Evolutionary conservation across 1,140 invertebrate species (phyloP), one percentile per base, ranked within the genome.

Genomic region (Babylonia areolata): DNA sequence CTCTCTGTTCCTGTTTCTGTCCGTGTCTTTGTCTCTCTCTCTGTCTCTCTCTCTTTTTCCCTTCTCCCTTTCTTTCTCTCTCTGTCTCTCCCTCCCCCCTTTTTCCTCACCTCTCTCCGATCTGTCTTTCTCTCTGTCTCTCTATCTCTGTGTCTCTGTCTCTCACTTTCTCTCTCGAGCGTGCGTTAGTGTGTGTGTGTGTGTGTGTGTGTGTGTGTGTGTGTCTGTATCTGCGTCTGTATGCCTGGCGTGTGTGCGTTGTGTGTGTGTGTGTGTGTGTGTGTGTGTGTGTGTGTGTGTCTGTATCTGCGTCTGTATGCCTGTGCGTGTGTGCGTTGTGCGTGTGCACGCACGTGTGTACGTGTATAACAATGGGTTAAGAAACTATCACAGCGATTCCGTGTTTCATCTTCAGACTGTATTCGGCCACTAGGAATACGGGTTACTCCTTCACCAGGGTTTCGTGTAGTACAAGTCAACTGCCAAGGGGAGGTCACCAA

Each of bases 401-500:
- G 46, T 71, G n/a, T n/a, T n/a, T n/a, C 46, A 51, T 51, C 11
- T 79, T 28, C 77, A 79, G 77, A 79, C n/a, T 79, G 77, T 28
- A 39, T 79, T 46, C 77, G 77, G 15, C 77, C 77, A 42, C 28
- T 3, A 39, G 37, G 37, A 3, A 79, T 79, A n/a, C 77, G 40
- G 3, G 39, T 79, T 17, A 79, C 39, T 15, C 77, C 77, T 6
- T 46, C 37, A 3, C 37, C 35, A 6, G 77, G 77, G 23, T 79
- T 79, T 28, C 37, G 77, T n/a, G 15, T 79, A 9, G 39, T 79
- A 23, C 77, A 79, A 31, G 40, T 79, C 39, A 79, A 79, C 77
- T 79, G 77, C 39, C 15, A 79, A 31, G 77, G 77, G 77, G 11
- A 79, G 77, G n/a, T n/a, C n/a, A 79, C 40, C 77, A 79, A 79